A percentile compares a stretch with the other conserved stretches of the same genome.
Evolutionary conservation across 23 tunicate species (phyloP).

Genomic region (Ciona savignyi): DNA sequence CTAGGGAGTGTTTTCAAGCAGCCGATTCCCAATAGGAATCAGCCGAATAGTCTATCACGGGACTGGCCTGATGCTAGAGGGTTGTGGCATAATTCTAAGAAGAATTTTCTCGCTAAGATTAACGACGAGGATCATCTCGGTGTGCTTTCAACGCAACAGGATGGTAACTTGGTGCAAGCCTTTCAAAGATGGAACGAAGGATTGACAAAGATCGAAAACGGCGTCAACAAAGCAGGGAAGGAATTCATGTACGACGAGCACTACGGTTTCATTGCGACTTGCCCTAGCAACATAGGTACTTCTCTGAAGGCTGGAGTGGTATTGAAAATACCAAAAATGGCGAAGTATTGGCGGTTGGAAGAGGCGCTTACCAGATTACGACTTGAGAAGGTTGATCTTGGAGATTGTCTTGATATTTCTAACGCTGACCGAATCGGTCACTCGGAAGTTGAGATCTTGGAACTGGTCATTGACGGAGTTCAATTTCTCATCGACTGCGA

Average conservation of each 20-base stretch:
- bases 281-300: conserved; percentile 59
- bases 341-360: too few species aligned
- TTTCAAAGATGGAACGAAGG: conserved; percentile 53
- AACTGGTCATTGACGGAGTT: conserved; percentile 71
- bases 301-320: too few species aligned
- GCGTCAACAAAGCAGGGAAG: conserved; percentile 17
- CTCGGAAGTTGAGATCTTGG: conserved; percentile 58
- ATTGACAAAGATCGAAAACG: conserved; percentile 22
- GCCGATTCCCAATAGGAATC: too few species aligned
- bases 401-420: conserved; percentile 69
- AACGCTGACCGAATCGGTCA: conserved; percentile 68
- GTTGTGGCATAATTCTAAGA: conserved; percentile 54
- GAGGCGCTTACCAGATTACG: too few species aligned
- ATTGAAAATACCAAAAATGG: too few species aligned
- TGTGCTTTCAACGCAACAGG: conserved; percentile 35
- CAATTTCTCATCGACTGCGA: conserved; percentile 46
- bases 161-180: conserved; percentile 48
- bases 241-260: conserved; percentile 41
- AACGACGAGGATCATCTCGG: conserved; percentile 66
- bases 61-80: conserved; percentile 91
- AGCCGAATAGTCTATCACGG: too few species aligned
- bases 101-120: conserved; percentile 58
- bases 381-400: conserved; percentile 53
- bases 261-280: conserved; percentile 57
- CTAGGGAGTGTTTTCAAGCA: too few species aligned